Percentiles rank a stretch among this genome's conserved stretches.
phyloP scores from a whole-genome alignment of 2,797 vertebrate species.

The Alexandromys oeconomus region DNA sequence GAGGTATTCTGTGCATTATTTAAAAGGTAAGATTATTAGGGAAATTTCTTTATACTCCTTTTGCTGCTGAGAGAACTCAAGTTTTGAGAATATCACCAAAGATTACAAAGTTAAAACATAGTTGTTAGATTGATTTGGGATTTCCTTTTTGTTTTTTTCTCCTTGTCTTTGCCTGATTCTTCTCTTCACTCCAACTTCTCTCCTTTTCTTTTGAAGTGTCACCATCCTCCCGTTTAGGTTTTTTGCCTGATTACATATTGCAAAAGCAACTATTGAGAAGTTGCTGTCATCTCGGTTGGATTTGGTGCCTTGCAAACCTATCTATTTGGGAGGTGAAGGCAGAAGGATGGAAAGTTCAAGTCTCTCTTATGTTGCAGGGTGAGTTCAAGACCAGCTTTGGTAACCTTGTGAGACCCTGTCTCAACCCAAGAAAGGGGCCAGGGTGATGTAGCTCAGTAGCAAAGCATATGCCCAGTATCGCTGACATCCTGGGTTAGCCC shows the following conservation, averaged over 20 bases:
- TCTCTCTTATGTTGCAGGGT: neutral
- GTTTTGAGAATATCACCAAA: slow-evolving; percentile 22
- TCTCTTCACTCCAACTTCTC: neutral
- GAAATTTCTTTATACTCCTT: neutral
- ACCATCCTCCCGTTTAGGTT: neutral
- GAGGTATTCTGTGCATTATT: neutral
- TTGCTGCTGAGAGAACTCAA: neutral
- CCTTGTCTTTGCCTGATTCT: neutral
- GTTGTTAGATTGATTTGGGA: neutral
- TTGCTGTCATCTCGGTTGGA: neutral
- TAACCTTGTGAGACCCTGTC: neutral
- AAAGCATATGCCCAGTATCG: neutral
- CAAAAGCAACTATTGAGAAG: slow-evolving; percentile 5
- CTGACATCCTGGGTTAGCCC: too few species aligned
- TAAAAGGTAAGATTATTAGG: neutral
- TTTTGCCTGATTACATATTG: neutral
- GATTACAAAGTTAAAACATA: neutral
- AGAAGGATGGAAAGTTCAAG: neutral
- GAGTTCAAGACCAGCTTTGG: too few species aligned
- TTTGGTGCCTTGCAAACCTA: neutral
- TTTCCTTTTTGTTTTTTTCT: neutral
- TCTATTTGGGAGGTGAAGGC: neutral
- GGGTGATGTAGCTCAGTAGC: neutral
- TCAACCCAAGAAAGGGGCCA: neutral
- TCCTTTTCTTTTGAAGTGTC: neutral